Conservation (phyloP, 1,140 invertebrate species). For the Diabrotica undecimpunctata region DNA sequence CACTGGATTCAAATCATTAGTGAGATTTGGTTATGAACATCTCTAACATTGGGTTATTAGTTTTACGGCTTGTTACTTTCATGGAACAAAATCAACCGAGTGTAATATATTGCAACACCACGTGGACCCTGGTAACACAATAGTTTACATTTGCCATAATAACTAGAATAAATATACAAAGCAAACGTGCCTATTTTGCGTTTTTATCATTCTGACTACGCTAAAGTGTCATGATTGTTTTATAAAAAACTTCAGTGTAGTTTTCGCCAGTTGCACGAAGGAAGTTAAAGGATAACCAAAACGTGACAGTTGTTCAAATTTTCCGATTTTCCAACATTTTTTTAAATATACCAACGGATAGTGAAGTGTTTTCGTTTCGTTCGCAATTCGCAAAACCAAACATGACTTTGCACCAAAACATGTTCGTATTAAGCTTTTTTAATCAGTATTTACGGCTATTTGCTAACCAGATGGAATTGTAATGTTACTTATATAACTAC, state of each 20-base stretch:
- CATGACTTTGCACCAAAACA: neutral
- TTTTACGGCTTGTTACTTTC: neutral
- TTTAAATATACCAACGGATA: too few relatives aligned
- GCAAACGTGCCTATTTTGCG: neutral
- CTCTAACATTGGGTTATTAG: neutral
- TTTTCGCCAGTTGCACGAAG: neutral
- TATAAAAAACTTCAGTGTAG: neutral
- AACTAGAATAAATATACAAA: neutral
- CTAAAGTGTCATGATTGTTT: neutral
- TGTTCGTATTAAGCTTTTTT: neutral
- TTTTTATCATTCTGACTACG: slow-evolving; percentile 3
- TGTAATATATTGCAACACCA: slow-evolving; percentile 4
- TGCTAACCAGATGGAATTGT: too few relatives aligned
- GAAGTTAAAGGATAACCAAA: neutral
- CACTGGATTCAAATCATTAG: too few relatives aligned
- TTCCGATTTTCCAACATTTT: neutral
- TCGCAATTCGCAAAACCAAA: neutral
- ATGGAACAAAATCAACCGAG: neutral
- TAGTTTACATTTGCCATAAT: slow-evolving; percentile 14
- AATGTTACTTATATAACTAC: too few relatives aligned
- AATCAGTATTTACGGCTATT: too few relatives aligned
- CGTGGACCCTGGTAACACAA: slow-evolving; percentile 14
- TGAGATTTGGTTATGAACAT: neutral
- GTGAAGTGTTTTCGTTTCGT: too few relatives aligned
- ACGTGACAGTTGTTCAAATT: neutral